Base-by-base conservation (phyloP, 1,140 invertebrate genomes). In the Drosophila lini region DNA sequence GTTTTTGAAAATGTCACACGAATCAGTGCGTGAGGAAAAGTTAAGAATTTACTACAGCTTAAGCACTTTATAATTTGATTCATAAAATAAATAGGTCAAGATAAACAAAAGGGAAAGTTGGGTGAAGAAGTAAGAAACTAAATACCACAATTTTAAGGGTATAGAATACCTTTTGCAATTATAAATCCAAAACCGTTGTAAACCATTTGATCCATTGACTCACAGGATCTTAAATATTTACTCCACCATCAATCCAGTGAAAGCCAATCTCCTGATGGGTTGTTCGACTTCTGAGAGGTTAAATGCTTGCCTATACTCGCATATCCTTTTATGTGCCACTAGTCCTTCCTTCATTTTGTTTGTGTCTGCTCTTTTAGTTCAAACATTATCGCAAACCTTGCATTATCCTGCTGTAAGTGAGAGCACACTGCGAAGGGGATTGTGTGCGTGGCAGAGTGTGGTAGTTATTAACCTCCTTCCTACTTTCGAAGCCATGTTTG, bases 391-490 rank as follows among this genome's bases (percentile, higher is more conserved):
- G 57, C 53, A 71, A 71, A 73, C 69, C 58, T 73, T 73, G 69
- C 69, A 71, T 73, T 71, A 73, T 73, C 53, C 67, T 71, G 44
- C 22, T 50, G 69, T 59, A 70, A 71, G 65, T 58, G 44, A 32
- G 36, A 22, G 64, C 52, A 48, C 63, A 57, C 65, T 22, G 32
- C 0, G 13, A 19, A 15, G 19, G 19, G 7, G 7, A 10, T 11
- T 15, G 5, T 60, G 47, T 59, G 60, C 10, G 48, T 47, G 36
- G 41, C 52, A 42, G 55, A 16, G 61, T 65, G 36, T 67, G 55
- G 48, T 62, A 56, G 75, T 82, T 85, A 86, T 86, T 79, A 85
- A 79, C 74, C 82, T 79, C 62, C 61, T 74, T 82, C 36, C 36
- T 44, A 42, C 50, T 69, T 69, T 78, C 34, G 22, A n/a, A 52